Conservation (phyloP, 2,113 vertebrate genomes). For the Seriola aureovittata region DNA sequence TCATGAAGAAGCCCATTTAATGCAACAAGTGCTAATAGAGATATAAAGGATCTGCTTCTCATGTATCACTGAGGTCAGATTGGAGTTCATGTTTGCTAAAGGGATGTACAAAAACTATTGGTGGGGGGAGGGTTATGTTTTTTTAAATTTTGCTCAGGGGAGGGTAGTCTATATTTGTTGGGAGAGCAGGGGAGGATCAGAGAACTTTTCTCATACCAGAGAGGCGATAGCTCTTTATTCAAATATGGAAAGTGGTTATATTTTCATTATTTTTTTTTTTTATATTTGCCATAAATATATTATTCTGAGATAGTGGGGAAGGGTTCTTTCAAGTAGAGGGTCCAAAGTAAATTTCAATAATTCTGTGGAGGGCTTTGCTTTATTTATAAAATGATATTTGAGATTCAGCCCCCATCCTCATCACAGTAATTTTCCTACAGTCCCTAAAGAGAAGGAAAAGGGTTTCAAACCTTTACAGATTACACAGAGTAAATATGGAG, state of each 20-base stretch:
- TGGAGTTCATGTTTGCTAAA: background rate
- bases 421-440: background rate
- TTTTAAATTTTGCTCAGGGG: constrained; percentile 9
- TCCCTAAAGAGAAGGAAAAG: constrained; percentile 6
- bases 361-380: background rate
- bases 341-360: background rate
- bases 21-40: too few relatives aligned
- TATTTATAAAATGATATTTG: background rate
- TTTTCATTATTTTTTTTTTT: background rate
- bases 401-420: background rate
- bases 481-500: background rate
- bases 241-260: background rate
- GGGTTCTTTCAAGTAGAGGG: too few relatives aligned
- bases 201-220: too few relatives aligned
- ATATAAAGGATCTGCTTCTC: too few relatives aligned
- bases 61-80: too few relatives aligned
- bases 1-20: too few relatives aligned
- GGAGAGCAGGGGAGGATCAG: background rate
- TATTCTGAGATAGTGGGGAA: background rate
- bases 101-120: background rate
- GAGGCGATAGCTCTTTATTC: too few relatives aligned
- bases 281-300: background rate
- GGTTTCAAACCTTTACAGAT: background rate
- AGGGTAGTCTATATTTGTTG: background rate
- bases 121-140: background rate